phyloP scores from a whole-genome alignment of 1,140 invertebrate species.

The Caenorhabditis inopinata region DNA sequence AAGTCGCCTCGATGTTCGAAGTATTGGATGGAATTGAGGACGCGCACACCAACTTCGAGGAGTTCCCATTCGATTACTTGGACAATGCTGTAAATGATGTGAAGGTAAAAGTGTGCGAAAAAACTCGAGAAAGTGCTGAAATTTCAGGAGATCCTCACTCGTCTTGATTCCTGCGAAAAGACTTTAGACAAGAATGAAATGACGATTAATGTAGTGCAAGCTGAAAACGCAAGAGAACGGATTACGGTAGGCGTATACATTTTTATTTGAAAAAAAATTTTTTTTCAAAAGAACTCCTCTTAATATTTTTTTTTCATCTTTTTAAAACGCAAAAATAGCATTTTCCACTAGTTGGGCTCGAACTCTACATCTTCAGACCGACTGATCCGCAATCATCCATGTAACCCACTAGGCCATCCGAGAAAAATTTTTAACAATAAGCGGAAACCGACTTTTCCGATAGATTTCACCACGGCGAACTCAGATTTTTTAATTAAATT shows the following conservation, averaged over 20 bases:
- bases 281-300: too few species aligned
- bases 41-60: constrained; percentile 44
- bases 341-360: too few species aligned
- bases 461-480: too few species aligned
- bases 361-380: too few species aligned
- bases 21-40: constrained; percentile 49
- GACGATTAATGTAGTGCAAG: constrained; percentile 55
- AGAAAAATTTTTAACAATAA: too few species aligned
- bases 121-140: background rate
- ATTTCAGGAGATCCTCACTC: constrained; percentile 33
- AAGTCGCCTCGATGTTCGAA: background rate
- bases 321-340: too few species aligned
- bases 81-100: constrained; percentile 46
- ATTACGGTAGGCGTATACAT: constrained; percentile 24
- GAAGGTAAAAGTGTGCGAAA: background rate
- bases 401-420: too few species aligned
- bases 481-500: too few species aligned
- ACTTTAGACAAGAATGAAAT: constrained; percentile 50
- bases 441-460: too few species aligned
- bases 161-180: constrained; percentile 46
- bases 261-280: too few species aligned
- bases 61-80: constrained; percentile 47
- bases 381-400: too few species aligned
- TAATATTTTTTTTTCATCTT: too few species aligned
- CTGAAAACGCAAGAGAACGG: constrained; percentile 49